phyloP scores from a whole-genome alignment of 2,113 vertebrate species.

The Silurus asotus region DNA sequence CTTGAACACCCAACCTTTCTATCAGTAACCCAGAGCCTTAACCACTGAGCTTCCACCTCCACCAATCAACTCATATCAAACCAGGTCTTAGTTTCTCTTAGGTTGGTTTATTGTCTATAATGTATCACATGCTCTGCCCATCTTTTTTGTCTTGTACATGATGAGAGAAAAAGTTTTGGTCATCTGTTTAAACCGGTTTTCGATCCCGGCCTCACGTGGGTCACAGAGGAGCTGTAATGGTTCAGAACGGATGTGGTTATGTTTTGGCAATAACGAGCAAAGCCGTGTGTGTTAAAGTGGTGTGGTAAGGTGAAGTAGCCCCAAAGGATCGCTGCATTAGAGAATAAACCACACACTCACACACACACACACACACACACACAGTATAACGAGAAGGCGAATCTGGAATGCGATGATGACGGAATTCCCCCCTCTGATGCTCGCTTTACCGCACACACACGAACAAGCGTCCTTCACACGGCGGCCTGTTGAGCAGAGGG shows the following conservation, averaged over 20 bases:
- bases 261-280: background rate
- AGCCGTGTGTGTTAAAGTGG: background rate
- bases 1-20: too few relatives aligned
- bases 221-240: background rate
- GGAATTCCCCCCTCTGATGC: background rate
- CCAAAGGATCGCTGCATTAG: background rate
- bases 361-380: conserved; percentile 7
- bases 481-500: conserved; percentile 11
- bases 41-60: too few relatives aligned
- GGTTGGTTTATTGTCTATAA: background rate
- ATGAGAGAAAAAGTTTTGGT: background rate
- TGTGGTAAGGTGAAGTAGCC: background rate
- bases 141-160: background rate
- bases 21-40: too few relatives aligned
- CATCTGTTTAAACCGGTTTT: background rate
- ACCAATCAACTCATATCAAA: background rate
- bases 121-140: background rate
- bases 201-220: background rate
- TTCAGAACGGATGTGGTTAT: background rate
- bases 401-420: conserved; percentile 9
- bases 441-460: conserved; percentile 3
- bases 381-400: background rate
- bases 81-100: background rate
- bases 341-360: background rate
- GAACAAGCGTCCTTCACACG: conserved; percentile 24